Percentiles rank a stretch among this genome's conserved stretches.
Conservation (phyloP, 1,140 invertebrate genomes). For the Hydropsyche tenuis region DNA sequence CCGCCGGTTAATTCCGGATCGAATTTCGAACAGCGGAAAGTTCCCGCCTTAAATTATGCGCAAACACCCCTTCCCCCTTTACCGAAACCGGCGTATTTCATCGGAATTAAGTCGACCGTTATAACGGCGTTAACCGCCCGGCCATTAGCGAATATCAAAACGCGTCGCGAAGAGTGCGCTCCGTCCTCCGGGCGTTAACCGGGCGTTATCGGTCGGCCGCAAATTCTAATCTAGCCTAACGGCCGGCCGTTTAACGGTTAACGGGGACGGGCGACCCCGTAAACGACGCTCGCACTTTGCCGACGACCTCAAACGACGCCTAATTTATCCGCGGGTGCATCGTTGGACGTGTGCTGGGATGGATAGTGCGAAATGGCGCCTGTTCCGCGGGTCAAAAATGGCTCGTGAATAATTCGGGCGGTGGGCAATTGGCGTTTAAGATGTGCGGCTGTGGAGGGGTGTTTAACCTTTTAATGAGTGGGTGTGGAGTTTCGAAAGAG, state of each 20-base stretch:
- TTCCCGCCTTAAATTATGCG: too few species aligned
- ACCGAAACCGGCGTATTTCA: slow-evolving; percentile 12
- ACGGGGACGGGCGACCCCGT: not conserved
- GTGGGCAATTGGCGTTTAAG: too few species aligned
- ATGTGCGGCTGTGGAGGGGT: too few species aligned
- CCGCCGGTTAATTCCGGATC: too few species aligned
- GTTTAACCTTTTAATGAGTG: too few species aligned
- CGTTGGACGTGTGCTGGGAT: too few species aligned
- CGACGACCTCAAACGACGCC: slow-evolving; percentile 9
- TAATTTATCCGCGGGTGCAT: slow-evolving; percentile 25
- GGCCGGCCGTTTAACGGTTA: slow-evolving; percentile 33
- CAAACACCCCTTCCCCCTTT: not conserved
- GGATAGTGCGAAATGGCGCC: too few species aligned
- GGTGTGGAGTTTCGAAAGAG: too few species aligned
- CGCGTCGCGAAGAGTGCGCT: not conserved
- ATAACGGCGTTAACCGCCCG: not conserved
- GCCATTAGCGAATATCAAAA: slow-evolving; percentile 25
- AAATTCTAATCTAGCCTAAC: slow-evolving; percentile 43
- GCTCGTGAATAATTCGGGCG: too few species aligned
- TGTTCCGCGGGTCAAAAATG: too few species aligned
- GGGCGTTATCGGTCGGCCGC: slow-evolving; percentile 43
- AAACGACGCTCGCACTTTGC: slow-evolving; percentile 17
- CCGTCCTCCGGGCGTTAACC: slow-evolving; percentile 11
- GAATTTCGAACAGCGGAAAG: too few species aligned
- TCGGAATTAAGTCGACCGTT: slow-evolving; percentile 22